Conservation (phyloP, 1,140 invertebrate species). For the Scaptomyza montana region DNA sequence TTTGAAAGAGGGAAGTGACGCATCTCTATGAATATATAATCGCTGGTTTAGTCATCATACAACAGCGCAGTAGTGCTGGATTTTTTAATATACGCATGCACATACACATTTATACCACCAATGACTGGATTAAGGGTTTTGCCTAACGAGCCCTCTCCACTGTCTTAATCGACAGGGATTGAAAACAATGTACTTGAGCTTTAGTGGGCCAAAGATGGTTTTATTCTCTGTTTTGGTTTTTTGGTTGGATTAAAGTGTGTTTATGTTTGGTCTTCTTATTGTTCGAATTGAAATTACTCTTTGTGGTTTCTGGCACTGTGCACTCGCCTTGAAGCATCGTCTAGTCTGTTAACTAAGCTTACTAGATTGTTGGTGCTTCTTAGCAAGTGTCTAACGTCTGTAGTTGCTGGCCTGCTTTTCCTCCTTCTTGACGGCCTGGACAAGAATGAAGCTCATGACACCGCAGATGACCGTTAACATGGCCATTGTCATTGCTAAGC, state of each 20-base stretch:
- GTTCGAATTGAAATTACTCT: slow-evolving; percentile 61
- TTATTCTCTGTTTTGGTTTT: slow-evolving; percentile 28
- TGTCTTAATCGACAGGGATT: too few relatives aligned
- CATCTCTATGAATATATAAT: too few relatives aligned
- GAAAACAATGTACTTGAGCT: too few relatives aligned
- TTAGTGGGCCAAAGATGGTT: slow-evolving; percentile 2
- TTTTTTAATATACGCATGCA: too few relatives aligned
- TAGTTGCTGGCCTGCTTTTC: slow-evolving; percentile 86
- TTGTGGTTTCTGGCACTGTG: slow-evolving; percentile 28
- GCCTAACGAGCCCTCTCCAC: too few relatives aligned
- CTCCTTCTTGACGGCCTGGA: slow-evolving; percentile 90
- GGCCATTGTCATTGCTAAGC: slow-evolving; percentile 89
- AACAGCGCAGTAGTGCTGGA: too few relatives aligned
- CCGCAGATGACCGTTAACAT: slow-evolving; percentile 89
- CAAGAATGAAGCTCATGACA: slow-evolving; percentile 87
- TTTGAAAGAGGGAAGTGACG: too few relatives aligned
- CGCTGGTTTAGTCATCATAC: too few relatives aligned
- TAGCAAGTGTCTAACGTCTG: slow-evolving; percentile 67
- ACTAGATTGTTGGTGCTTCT: slow-evolving; percentile 4
- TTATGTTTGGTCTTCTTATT: slow-evolving; percentile 55
- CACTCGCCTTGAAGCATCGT: slow-evolving; percentile 18
- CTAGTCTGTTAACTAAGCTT: slow-evolving; percentile 49
- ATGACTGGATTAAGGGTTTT: too few relatives aligned
- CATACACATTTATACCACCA: too few relatives aligned
- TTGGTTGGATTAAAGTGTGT: too few relatives aligned